These are phyloP conservation scores for Antedon mediterranea DNA, from an alignment of 53 echinoderm and acorn worm genomes.

Conservation along the genomic window DNA sequence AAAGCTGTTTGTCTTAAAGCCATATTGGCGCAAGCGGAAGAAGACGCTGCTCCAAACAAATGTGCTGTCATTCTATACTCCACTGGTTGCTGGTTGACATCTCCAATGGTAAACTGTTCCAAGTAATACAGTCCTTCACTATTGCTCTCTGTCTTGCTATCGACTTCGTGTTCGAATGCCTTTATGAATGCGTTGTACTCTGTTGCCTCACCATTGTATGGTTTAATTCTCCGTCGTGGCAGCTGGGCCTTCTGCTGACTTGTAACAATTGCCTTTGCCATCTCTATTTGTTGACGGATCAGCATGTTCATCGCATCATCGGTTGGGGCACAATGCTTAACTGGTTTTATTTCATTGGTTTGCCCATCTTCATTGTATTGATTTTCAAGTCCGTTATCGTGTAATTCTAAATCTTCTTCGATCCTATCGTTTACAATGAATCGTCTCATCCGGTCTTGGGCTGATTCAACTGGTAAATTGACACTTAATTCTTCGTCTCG, in stretches of 20 bases:
- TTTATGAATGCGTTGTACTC: neutral
- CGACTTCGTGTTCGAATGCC: neutral
- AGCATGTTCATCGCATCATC: neutral
- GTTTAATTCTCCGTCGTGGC: neutral
- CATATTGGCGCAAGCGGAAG: slow-evolving; percentile 24
- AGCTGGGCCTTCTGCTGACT: neutral
- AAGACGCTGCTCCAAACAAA: slow-evolving; percentile 30
- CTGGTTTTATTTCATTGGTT: too few relatives aligned
- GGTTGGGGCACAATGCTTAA: too few relatives aligned
- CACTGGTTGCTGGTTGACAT: too few relatives aligned
- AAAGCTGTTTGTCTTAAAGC: neutral
- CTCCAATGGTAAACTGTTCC: neutral
- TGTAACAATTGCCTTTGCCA: neutral
- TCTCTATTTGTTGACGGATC: neutral
- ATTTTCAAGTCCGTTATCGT: too few relatives aligned
- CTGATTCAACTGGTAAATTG: too few relatives aligned
- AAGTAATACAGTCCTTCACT: neutral
- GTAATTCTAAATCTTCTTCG: too few relatives aligned
- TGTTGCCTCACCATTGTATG: neutral
- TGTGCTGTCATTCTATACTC: slow-evolving; percentile 37
- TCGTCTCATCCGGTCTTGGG: too few relatives aligned
- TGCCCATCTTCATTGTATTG: too few relatives aligned
- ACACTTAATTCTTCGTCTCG: too few relatives aligned
- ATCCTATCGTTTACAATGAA: too few relatives aligned
- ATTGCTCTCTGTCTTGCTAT: neutral